phyloP scores from a whole-genome alignment of 2,797 vertebrate genomes.

The Emys orbicularis region DNA sequence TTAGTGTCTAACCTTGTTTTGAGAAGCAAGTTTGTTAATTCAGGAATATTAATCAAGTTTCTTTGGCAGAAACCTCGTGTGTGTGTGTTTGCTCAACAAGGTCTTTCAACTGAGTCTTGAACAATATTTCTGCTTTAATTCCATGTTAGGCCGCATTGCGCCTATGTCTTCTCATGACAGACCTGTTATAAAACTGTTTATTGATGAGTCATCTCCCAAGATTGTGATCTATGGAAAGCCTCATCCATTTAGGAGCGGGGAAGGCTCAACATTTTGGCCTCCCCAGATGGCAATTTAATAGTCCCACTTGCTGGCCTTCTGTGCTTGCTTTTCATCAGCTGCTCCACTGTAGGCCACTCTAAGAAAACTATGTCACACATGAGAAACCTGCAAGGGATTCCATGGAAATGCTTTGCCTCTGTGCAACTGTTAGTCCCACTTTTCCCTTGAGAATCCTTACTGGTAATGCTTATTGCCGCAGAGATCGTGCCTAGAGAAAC shows the following conservation, averaged over 20 bases:
- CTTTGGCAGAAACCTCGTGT: background rate
- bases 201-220: background rate
- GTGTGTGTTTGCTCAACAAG: background rate
- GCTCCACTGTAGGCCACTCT: accelerated
- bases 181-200: accelerated
- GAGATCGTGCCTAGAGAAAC: accelerated
- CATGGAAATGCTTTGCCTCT: accelerated
- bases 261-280: accelerated
- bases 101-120: background rate
- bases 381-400: background rate
- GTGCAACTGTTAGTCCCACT: accelerated
- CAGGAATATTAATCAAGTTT: background rate
- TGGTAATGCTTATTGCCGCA: accelerated
- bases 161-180: accelerated
- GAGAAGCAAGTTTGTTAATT: background rate
- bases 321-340: accelerated
- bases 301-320: accelerated
- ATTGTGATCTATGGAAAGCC: background rate
- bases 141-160: background rate
- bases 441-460: accelerated
- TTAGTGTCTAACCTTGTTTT: background rate
- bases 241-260: accelerated
- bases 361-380: background rate
- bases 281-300: background rate
- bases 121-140: background rate